Evolutionary conservation across 2,797 vertebrate species (phyloP).

Genomic region (Danio albolineatus): DNA sequence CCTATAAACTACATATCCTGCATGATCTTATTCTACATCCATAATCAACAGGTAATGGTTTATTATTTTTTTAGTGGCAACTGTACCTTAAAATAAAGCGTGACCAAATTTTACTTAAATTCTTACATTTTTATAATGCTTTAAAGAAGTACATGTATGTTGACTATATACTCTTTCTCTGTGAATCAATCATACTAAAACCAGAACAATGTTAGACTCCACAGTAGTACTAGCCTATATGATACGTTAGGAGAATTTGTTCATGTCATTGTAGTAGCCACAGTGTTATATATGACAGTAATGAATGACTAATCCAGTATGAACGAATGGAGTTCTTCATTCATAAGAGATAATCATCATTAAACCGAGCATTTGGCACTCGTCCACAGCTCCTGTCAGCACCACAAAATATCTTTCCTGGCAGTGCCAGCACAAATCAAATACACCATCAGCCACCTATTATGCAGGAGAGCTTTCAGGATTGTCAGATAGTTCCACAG

Average conservation of each 20-base stretch:
- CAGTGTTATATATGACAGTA: background rate
- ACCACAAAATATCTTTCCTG: constrained; percentile 19
- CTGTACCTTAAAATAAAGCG: too few species aligned
- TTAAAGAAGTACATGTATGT: too few species aligned
- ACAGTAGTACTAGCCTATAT: background rate
- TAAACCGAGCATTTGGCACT: background rate
- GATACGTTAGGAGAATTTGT: background rate
- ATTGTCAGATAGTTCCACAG: constrained; percentile 3
- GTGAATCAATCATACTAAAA: background rate
- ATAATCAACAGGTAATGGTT: too few species aligned
- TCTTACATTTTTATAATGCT: too few species aligned
- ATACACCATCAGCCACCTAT: background rate
- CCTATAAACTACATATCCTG: too few species aligned
- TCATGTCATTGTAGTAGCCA: background rate
- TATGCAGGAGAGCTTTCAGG: constrained; percentile 20
- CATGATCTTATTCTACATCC: too few species aligned
- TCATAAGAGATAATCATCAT: constrained; percentile 12
- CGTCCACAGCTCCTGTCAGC: constrained; percentile 1
- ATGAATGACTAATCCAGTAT: background rate
- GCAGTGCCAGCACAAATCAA: constrained; percentile 24
- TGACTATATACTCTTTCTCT: background rate
- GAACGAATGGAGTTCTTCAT: background rate
- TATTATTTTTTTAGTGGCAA: too few species aligned
- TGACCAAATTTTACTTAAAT: too few species aligned
- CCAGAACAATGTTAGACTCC: background rate